Evolutionary conservation across 1,140 invertebrate genomes (phyloP).

Genomic region (Streblospio benedicti): DNA sequence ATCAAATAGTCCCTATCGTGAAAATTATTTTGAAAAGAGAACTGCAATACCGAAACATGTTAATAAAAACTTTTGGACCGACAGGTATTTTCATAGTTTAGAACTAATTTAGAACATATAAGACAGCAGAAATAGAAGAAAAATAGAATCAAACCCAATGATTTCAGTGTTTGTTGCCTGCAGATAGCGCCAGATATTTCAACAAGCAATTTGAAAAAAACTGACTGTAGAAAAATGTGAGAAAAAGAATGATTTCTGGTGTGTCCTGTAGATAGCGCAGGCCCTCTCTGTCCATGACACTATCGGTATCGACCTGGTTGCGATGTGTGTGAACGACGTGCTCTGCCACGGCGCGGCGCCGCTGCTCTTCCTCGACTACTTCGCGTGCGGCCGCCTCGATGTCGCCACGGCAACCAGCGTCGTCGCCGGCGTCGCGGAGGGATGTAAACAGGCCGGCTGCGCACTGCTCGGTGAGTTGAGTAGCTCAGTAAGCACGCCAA

Average conservation of each 20-base stretch:
- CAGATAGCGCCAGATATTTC: constrained; percentile 75
- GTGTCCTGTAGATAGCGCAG: too few relatives aligned
- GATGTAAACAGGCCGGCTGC: constrained; percentile 76
- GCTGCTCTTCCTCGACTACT: constrained; percentile 92
- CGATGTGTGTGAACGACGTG: constrained; percentile 96
- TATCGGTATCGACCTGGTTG: constrained; percentile 90
- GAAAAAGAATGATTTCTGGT: too few relatives aligned
- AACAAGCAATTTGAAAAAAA: too few relatives aligned
- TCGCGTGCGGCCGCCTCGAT: constrained; percentile 78
- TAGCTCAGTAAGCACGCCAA: constrained; percentile 28
- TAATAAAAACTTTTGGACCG: too few relatives aligned
- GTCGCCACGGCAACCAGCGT: constrained; percentile 66
- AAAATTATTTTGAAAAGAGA: too few relatives aligned
- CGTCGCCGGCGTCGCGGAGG: constrained; percentile 74
- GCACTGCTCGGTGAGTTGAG: constrained; percentile 69
- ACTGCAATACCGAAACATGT: too few relatives aligned
- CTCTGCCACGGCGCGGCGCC: constrained; percentile 89
- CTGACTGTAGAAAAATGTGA: too few relatives aligned
- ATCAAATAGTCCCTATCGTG: too few relatives aligned
- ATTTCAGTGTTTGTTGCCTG: constrained; percentile 8
- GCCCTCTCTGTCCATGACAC: too few relatives aligned
- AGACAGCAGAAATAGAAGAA: too few relatives aligned
- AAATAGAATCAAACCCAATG: not conserved
- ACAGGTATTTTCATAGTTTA: too few relatives aligned
- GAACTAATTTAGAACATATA: too few relatives aligned